Evolutionary conservation across 2,797 vertebrate genomes (phyloP), one percentile per base, ranked within the genome.

Genomic region (Characodon lateralis): DNA sequence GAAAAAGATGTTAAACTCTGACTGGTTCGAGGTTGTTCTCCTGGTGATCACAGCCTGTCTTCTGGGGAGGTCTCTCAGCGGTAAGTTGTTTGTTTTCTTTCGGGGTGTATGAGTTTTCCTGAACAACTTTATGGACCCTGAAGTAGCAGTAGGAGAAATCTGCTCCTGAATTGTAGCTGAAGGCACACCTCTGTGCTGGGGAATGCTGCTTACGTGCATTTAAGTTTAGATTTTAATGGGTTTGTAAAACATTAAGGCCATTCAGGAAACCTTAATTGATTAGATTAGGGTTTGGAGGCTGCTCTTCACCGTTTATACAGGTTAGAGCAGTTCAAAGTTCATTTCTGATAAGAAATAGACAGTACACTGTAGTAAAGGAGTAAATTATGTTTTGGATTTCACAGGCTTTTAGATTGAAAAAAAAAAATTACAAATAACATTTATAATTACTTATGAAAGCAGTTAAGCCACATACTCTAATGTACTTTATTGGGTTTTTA

Each of bases 71-170:
- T 80, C 79, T 8, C 78, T 61, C 72, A 79, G 51, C 76, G 89
- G 94, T 95, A 78, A 92, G 91, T 86, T 74, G 58, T 83, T 83
- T 78, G 8, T 71, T 69, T 84, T 78, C 2, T 81, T 61, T 28
- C 2, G 56, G 46, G 26, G 28, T n/a, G 0, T 39, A 41, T 41
- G 35, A 46, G 72, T 81, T 84, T 79, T 71, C 63, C 39, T 31
- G 46, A 51, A 53, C 31, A 5, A 50, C 58, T 71, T 50, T 3
- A 24, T 56, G 73, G 28, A 53, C 7, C n/a, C 5, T 9, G 24
- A 66, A 72, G 79, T 65, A 51, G 5, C 9, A 46, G 65, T 9
- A 12, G n/a, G 43, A 39, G 24, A n/a, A 26, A 46, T 43, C 3
- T 39, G 56, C 3, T 24, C 5, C 6, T 65, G 6, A 5, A 9